phyloP scores from a whole-genome alignment of 2,113 vertebrate species.

The Nothoprocta pentlandii region DNA sequence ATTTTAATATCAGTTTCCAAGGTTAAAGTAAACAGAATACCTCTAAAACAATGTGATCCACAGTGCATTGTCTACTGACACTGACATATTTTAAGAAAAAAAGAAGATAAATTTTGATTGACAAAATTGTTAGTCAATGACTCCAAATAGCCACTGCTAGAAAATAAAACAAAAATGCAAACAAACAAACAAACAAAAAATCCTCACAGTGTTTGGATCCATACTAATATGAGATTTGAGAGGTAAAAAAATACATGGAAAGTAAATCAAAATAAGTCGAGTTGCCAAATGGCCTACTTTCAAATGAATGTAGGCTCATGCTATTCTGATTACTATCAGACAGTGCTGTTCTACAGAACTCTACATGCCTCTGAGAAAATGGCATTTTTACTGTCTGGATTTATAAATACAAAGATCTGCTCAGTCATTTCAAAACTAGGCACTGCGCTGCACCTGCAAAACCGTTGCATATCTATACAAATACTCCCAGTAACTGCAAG shows the following conservation, averaged over 20 bases:
- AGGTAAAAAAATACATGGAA: neutral
- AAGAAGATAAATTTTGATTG: neutral
- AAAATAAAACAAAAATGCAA: neutral
- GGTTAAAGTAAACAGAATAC: neutral
- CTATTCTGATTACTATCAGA: neutral
- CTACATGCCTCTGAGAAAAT: neutral
- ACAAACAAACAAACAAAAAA: neutral
- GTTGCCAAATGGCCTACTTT: neutral
- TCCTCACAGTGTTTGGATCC: neutral
- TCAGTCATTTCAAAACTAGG: neutral
- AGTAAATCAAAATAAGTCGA: neutral
- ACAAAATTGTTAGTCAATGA: neutral
- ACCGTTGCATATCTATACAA: neutral
- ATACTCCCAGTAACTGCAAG: neutral
- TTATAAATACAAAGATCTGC: neutral
- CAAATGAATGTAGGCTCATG: neutral
- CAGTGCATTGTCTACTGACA: neutral
- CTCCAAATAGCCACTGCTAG: neutral
- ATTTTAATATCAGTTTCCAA: neutral
- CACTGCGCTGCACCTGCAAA: neutral
- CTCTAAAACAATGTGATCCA: neutral
- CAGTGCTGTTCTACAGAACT: neutral
- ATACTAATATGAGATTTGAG: neutral
- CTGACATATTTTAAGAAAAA: neutral
- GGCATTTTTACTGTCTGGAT: neutral